phyloP scores from a whole-genome alignment of 2,797 vertebrate genomes.

The Halcyon badia region DNA sequence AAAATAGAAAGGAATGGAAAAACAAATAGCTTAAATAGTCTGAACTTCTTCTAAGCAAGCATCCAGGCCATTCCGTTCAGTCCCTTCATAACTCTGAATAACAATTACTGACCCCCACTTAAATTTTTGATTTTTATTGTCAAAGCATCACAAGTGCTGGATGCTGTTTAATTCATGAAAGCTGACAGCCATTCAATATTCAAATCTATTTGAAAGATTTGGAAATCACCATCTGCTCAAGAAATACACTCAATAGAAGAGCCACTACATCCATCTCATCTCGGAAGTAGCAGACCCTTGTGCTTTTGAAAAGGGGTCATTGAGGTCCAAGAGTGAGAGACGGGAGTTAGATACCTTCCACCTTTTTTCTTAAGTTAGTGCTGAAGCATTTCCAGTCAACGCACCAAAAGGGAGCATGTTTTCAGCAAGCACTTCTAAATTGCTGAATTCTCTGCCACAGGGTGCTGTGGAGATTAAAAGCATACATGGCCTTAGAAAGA shows the following conservation, averaged over 20 bases:
- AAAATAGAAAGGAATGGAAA: not conserved
- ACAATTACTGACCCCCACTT: not conserved
- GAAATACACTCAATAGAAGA: not conserved
- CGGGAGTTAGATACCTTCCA: fast-evolving
- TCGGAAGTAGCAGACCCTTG: not conserved
- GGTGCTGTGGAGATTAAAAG: not conserved
- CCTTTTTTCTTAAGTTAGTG: not conserved
- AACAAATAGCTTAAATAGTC: not conserved
- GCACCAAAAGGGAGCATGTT: not conserved
- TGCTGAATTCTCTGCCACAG: not conserved
- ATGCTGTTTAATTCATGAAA: not conserved
- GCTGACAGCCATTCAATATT: not conserved
- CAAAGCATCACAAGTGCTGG: not conserved
- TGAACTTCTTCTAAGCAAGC: not conserved
- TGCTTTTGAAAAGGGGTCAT: not conserved
- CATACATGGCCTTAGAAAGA: not conserved
- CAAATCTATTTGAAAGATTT: not conserved
- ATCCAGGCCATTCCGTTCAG: not conserved
- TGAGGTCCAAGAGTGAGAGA: not conserved
- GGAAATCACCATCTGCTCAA: not conserved
- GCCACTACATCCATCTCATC: too few species aligned
- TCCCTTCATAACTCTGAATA: not conserved
- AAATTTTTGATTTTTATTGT: not conserved
- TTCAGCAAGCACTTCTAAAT: not conserved
- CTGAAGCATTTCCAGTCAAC: not conserved